Percentiles rank a stretch among this genome's conserved stretches.
These are phyloP conservation scores for Mormyrus proboscirostris DNA, from an alignment of 2,797 vertebrate genomes.

Conservation along the genomic window DNA sequence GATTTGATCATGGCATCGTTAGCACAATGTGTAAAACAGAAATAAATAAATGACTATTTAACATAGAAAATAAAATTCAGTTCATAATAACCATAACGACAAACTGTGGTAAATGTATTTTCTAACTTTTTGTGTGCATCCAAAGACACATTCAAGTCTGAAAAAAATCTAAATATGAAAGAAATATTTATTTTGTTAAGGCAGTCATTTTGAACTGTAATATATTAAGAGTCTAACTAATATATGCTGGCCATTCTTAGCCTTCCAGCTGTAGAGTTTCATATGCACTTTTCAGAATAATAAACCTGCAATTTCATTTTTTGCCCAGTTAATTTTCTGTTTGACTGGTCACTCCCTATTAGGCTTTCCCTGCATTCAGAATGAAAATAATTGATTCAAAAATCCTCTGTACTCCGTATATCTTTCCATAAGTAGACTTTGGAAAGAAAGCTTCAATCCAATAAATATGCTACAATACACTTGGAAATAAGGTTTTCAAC, in stretches of 20 bases:
- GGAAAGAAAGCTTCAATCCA: slow-evolving; percentile 11
- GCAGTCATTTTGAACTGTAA: not conserved
- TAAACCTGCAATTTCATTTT: slow-evolving; percentile 22
- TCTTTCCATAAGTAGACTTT: slow-evolving; percentile 29
- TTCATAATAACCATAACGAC: not conserved
- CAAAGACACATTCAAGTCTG: not conserved
- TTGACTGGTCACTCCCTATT: slow-evolving; percentile 42
- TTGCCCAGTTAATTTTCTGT: slow-evolving; percentile 42
- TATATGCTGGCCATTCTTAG: slow-evolving; percentile 13
- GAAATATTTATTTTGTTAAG: not conserved
- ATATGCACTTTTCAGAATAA: slow-evolving; percentile 24
- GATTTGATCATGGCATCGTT: not conserved
- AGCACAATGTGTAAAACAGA: not conserved
- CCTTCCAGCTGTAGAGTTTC: slow-evolving; percentile 1
- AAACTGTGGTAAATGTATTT: not conserved
- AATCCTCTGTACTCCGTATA: slow-evolving; percentile 27
- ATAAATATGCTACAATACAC: slow-evolving; percentile 23
- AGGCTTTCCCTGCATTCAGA: slow-evolving; percentile 33
- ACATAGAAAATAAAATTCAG: not conserved
- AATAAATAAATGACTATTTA: not conserved
- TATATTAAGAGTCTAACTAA: not conserved
- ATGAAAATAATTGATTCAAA: slow-evolving; percentile 32
- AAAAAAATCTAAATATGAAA: not conserved
- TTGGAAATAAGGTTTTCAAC: slow-evolving; percentile 22
- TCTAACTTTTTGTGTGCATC: not conserved